Evolutionary conservation across 2,888 invertebrate genomes (phyloP), one percentile per base, ranked within the genome.

Genomic region (Rhyacophila evoluta): DNA sequence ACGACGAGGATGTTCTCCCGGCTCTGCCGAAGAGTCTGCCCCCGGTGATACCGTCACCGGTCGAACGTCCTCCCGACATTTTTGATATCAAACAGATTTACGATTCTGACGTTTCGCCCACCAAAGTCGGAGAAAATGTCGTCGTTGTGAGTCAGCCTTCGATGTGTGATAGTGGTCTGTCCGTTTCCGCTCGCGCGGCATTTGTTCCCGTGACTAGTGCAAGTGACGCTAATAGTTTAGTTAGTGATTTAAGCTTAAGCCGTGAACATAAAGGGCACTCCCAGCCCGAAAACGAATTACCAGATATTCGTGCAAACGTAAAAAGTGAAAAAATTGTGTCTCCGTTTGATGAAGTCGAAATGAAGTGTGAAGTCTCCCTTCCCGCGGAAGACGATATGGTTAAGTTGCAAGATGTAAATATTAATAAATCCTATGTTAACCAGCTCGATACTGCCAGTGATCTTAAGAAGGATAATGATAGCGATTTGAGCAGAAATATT

Each of bases 21-120:
- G 81, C 81, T 33, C 38, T 81, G 37, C 81, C 81, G 19, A 76
- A 28, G 19, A 78, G 55, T 33, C 72, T 75, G 39, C 81, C 81
- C n/a, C 80, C 80, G n/a, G 38, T 67, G 75, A 77, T 87, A 83
- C 85, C 88, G 76, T 87, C 86, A 83, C 84, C 87, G 82, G 88
- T 15, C 15, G 19, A 41, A 6, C 41, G 19, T 11, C 41, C 19
- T 15, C 41, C 3, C 1, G 19, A 41, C 15, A 6, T 15, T 1
- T 19, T 5, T 6, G 15, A 41, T 15, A 4, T 41, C 41, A 15
- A 41, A 73, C 67, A 69, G 75, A 71, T 71, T 37, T 39, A 68
- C 27, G 12, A 67, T 38, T 39, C n/a, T 12, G 29, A 55, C 25
- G 55, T 41, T 71, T 33, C 69, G 15, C 69, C 69, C 12, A 12